Evolutionary conservation across 2,797 vertebrate genomes (phyloP).

Genomic region (Lepilemur ruficaudatus): DNA sequence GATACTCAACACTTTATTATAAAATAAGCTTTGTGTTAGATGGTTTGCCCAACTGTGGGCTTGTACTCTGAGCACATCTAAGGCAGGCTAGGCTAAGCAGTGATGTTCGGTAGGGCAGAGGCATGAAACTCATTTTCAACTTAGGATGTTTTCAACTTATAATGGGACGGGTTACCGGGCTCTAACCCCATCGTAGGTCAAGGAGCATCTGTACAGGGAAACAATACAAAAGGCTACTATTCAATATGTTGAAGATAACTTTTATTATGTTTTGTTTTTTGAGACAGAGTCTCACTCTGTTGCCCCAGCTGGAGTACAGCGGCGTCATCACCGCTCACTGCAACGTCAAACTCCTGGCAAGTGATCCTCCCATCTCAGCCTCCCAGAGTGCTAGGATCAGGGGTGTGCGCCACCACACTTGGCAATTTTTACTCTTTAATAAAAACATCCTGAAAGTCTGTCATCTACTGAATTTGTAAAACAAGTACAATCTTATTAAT

Average conservation of each 20-base stretch:
- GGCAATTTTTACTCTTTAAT: neutral
- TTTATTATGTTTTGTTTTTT: too few species aligned
- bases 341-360: neutral
- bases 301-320: too few species aligned
- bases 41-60: neutral
- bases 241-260: fast-evolving
- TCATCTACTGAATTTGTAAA: too few species aligned
- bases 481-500: neutral
- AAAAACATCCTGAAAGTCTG: neutral
- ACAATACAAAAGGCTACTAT: neutral
- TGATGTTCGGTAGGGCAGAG: neutral
- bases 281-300: neutral
- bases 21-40: neutral
- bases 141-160: too few species aligned
- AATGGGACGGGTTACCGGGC: neutral
- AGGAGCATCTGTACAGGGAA: neutral
- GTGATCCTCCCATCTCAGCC: neutral
- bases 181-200: neutral
- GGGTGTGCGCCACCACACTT: neutral
- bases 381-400: neutral
- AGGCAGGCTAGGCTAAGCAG: neutral
- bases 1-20: neutral
- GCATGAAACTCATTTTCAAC: neutral
- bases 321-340: too few species aligned
- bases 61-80: too few species aligned